phyloP scores from a whole-genome alignment of 1,140 invertebrate species.

The Spodoptera frugiperda region DNA sequence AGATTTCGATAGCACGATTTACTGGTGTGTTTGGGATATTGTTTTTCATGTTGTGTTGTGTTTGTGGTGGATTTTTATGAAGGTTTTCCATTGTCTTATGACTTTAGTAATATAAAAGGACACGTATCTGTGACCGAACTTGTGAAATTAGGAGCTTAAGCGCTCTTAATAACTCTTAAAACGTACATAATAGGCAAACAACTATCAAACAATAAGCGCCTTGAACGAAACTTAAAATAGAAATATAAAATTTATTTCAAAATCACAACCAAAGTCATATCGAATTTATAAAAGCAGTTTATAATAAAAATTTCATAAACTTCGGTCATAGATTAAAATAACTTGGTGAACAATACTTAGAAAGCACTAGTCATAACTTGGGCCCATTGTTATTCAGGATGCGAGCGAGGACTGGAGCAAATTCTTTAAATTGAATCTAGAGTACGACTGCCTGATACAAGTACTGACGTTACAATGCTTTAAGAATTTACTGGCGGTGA shows the following conservation, averaged over 20 bases:
- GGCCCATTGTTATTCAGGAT: slow-evolving; percentile 74
- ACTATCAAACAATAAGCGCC: background rate
- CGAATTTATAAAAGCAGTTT: slow-evolving; percentile 33
- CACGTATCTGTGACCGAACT: background rate
- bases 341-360: slow-evolving; percentile 58
- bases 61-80: no score
- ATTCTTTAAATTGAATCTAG: slow-evolving; percentile 82
- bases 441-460: slow-evolving; percentile 69
- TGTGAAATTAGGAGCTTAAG: no score
- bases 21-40: background rate
- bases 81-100: no score
- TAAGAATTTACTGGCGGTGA: slow-evolving; percentile 42
- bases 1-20: slow-evolving; percentile 29
- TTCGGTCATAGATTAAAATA: slow-evolving; percentile 48
- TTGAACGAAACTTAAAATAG: no score
- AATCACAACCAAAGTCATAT: slow-evolving; percentile 21
- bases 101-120: background rate
- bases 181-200: background rate
- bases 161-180: background rate
- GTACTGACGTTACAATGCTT: slow-evolving; percentile 53
- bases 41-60: background rate
- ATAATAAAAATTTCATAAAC: slow-evolving; percentile 52
- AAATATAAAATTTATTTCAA: slow-evolving; percentile 11
- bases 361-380: slow-evolving; percentile 68
- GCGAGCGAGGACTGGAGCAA: slow-evolving; percentile 73